These are phyloP conservation scores for Urechis unicinctus DNA, from an alignment of 2,888 invertebrate genomes.

Conservation along the genomic window DNA sequence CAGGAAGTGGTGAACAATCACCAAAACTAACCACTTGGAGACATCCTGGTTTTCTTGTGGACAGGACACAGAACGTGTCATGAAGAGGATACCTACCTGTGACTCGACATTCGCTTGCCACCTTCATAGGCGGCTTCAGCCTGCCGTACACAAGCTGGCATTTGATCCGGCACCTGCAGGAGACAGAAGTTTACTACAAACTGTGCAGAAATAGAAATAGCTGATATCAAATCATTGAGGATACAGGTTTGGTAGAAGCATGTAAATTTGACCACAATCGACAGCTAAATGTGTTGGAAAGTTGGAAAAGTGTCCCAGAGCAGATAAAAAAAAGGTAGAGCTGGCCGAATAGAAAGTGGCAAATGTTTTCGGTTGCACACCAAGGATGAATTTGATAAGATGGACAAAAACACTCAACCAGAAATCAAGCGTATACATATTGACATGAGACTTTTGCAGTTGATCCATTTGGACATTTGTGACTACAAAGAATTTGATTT, in stretches of 20 bases:
- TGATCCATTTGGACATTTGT: conserved; percentile 42
- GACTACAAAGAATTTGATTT: too few relatives aligned
- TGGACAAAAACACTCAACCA: conserved; percentile 34
- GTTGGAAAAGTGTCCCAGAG: conserved; percentile 36
- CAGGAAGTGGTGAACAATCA: conserved; percentile 36
- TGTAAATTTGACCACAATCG: conserved; percentile 38
- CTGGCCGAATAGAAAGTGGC: conserved; percentile 46
- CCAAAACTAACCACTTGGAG: conserved; percentile 28
- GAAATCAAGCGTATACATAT: conserved; percentile 44
- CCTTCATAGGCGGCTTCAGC: conserved; percentile 38
- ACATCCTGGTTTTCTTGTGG: conserved; percentile 51
- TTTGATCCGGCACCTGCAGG: conserved; percentile 29
- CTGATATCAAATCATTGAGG: conserved; percentile 49
- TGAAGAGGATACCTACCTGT: conserved; percentile 15
- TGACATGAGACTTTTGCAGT: conserved; percentile 36
- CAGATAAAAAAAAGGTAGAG: conserved; percentile 47
- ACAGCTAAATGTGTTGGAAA: conserved; percentile 34
- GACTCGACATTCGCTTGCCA: conserved; percentile 19
- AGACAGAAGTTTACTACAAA: conserved; percentile 49
- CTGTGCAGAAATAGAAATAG: conserved; percentile 50
- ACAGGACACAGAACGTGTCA: conserved; percentile 40
- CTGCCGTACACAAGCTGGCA: conserved; percentile 40
- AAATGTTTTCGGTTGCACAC: conserved; percentile 46
- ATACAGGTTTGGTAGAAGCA: conserved; percentile 48
- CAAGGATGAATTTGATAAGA: conserved; percentile 32